Percentiles rank a stretch among this genome's conserved stretches.
These are phyloP conservation scores for Laothoe populi DNA, from an alignment of 2,888 invertebrate genomes.

Conservation along the genomic window DNA sequence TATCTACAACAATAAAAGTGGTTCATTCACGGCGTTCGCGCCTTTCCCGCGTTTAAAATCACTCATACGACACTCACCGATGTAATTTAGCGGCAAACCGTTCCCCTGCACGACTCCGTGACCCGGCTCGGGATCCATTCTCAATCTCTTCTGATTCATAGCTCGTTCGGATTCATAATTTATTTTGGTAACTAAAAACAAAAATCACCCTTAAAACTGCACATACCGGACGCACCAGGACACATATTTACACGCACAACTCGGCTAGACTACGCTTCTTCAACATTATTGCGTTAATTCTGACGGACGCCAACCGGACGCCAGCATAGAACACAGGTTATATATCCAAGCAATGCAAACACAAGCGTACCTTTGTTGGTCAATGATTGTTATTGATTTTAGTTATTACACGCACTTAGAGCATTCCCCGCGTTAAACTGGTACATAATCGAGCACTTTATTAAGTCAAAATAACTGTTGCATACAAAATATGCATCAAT, in stretches of 20 bases:
- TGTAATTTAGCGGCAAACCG: slow-evolving; percentile 81
- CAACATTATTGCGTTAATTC: slow-evolving; percentile 67
- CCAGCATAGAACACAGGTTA: slow-evolving; percentile 84
- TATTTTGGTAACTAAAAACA: slow-evolving; percentile 82
- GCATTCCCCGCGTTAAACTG: slow-evolving; percentile 70
- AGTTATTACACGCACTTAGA: slow-evolving; percentile 78
- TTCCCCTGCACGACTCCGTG: slow-evolving; percentile 82
- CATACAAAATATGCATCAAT: slow-evolving; percentile 82
- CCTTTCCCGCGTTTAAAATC: slow-evolving; percentile 45
- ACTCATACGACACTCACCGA: slow-evolving; percentile 61
- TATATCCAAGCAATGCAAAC: slow-evolving; percentile 77
- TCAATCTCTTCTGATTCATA: slow-evolving; percentile 82
- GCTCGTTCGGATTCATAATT: slow-evolving; percentile 83
- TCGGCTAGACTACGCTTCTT: slow-evolving; percentile 57
- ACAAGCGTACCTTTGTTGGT: slow-evolving; percentile 85
- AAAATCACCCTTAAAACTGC: slow-evolving; percentile 56
- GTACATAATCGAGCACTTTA: slow-evolving; percentile 79
- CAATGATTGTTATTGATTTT: slow-evolving; percentile 85
- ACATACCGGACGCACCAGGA: slow-evolving; percentile 46
- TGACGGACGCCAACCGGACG: slow-evolving; percentile 85
- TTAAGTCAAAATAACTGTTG: slow-evolving; percentile 79
- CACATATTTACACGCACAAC: slow-evolving; percentile 54
- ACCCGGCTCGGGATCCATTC: slow-evolving; percentile 83
- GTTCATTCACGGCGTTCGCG: slow-evolving; percentile 9
- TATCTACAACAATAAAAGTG: slow-evolving; percentile 57